Conservation (phyloP, 2,113 vertebrate genomes). For the Oncorhynchus nerka region DNA sequence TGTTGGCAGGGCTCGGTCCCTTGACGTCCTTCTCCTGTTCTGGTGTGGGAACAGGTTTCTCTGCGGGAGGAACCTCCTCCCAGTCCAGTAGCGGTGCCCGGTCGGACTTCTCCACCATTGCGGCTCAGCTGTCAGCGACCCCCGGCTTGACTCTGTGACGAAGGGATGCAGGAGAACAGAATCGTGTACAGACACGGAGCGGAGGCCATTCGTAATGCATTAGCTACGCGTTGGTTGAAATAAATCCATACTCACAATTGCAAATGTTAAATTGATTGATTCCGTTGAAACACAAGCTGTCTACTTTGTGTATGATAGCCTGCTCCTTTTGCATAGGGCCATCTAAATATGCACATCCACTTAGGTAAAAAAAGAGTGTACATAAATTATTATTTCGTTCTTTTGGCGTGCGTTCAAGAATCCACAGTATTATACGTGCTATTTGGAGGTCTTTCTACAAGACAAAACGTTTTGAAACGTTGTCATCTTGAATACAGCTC, state of each 20-base stretch:
- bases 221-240: slow-evolving; percentile 23
- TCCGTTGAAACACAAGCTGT: neutral
- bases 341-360: slow-evolving; percentile 25
- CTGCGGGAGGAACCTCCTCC: slow-evolving; percentile 82
- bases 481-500: neutral
- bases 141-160: slow-evolving; percentile 55
- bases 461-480: slow-evolving; percentile 34
- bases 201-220: slow-evolving; percentile 51
- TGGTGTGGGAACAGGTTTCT: slow-evolving; percentile 46
- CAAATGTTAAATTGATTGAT: neutral
- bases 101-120: slow-evolving; percentile 80
- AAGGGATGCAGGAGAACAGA: slow-evolving; percentile 12
- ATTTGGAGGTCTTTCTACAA: neutral
- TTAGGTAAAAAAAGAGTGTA: too few relatives aligned
- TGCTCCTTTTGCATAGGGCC: neutral
- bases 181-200: slow-evolving; percentile 53
- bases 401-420: slow-evolving; percentile 52
- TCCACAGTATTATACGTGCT: neutral
- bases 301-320: neutral
- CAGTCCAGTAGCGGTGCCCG: slow-evolving; percentile 85
- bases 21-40: slow-evolving; percentile 45
- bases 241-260: slow-evolving; percentile 1
- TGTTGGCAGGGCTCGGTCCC: slow-evolving; percentile 55
- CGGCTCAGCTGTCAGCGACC: slow-evolving; percentile 42
- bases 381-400: slow-evolving; percentile 57